Evolutionary conservation across 2,113 vertebrate species (phyloP).

Genomic region (Chaetorhynchus papuensis): DNA sequence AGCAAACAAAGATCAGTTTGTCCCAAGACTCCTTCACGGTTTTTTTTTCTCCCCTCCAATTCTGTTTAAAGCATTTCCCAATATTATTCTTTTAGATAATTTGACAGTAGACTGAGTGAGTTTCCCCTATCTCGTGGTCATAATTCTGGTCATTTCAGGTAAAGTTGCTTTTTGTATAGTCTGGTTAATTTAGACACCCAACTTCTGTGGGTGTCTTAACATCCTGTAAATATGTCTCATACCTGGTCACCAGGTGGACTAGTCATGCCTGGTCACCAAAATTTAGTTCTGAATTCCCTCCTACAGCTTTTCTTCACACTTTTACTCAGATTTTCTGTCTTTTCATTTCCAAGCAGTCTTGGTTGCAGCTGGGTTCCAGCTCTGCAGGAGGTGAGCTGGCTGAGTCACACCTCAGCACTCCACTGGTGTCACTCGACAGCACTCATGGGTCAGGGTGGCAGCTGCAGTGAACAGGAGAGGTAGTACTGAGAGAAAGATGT

Average conservation of each 20-base stretch:
- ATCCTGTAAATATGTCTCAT: not conserved
- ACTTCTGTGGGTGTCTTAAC: not conserved
- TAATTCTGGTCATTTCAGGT: not conserved
- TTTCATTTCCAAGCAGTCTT: not conserved
- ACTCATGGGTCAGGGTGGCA: fast-evolving
- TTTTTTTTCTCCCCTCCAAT: not conserved
- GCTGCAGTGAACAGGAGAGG: not conserved
- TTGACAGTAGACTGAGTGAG: not conserved
- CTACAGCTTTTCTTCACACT: not conserved
- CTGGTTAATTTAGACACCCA: not conserved
- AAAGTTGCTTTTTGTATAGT: not conserved
- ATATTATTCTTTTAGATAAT: not conserved
- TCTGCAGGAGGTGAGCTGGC: not conserved
- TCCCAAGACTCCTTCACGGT: not conserved
- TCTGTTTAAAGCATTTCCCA: not conserved
- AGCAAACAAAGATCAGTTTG: not conserved
- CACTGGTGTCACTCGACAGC: not conserved
- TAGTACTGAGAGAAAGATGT: not conserved
- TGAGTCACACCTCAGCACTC: not conserved
- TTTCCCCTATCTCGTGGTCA: fast-evolving
- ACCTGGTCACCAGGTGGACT: not conserved
- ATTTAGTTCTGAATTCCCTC: not conserved
- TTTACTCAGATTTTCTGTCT: not conserved
- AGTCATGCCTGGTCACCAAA: not conserved
- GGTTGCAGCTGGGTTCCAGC: not conserved